Percentiles rank a stretch among this genome's conserved stretches.
These are phyloP conservation scores for Neuroscelio doddi DNA, from an alignment of 2,888 invertebrate genomes.

Conservation along the genomic window DNA sequence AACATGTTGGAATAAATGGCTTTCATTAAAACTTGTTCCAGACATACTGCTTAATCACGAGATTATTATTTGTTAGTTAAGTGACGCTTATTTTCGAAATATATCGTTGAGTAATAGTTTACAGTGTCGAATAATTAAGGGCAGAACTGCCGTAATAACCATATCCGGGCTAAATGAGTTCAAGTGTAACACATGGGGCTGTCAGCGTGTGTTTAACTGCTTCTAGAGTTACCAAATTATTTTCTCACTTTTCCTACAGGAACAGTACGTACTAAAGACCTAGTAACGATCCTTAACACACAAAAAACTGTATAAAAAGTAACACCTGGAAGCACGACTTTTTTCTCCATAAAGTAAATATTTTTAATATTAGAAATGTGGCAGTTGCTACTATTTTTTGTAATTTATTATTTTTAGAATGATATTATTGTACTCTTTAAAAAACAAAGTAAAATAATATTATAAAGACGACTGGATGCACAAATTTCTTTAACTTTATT, in stretches of 20 bases:
- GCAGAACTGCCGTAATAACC: slow-evolving; percentile 4
- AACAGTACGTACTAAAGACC: not conserved
- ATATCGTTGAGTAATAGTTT: not conserved
- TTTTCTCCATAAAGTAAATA: too few species aligned
- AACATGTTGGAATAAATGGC: too few species aligned
- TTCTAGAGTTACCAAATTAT: not conserved
- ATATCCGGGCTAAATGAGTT: slow-evolving; percentile 11
- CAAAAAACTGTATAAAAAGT: too few species aligned
- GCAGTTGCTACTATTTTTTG: too few species aligned
- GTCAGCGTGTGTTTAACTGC: slow-evolving; percentile 3
- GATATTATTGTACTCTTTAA: too few species aligned
- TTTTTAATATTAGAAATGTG: too few species aligned
- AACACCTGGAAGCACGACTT: too few species aligned
- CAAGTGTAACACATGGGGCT: slow-evolving; percentile 10
- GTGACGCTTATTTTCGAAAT: not conserved
- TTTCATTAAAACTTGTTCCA: too few species aligned
- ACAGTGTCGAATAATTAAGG: not conserved
- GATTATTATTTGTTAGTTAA: not conserved
- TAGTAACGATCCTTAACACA: not conserved
- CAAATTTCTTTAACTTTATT: too few species aligned
- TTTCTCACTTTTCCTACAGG: slow-evolving; percentile 1
- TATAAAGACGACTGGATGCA: too few species aligned
- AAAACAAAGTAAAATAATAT: too few species aligned
- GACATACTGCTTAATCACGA: not conserved
- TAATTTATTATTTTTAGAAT: too few species aligned